phyloP scores from a whole-genome alignment of 1,140 invertebrate species.

The Drosophila nigromelanica region DNA sequence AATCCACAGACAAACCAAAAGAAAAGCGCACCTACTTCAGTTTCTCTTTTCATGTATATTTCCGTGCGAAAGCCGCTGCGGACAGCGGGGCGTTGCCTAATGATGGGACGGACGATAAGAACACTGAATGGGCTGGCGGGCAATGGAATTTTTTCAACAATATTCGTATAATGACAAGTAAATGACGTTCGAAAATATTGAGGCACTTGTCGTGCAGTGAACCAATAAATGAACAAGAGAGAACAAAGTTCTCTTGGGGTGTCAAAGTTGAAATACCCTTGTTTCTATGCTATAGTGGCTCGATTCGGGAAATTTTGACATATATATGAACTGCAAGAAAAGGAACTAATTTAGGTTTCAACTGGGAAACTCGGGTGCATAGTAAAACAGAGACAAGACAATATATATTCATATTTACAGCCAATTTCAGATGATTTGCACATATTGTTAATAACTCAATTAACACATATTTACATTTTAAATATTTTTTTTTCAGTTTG shows the following conservation, averaged over 20 bases:
- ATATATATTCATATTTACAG: too few species aligned
- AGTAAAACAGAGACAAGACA: too few species aligned
- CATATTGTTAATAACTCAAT: too few species aligned
- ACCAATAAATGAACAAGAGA: constrained; percentile 63
- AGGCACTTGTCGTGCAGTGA: constrained; percentile 64
- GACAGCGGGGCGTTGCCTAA: constrained; percentile 58
- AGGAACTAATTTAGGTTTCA: too few species aligned
- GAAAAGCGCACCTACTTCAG: constrained; percentile 41
- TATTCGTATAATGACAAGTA: constrained; percentile 59
- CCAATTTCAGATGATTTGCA: too few species aligned
- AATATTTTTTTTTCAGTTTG: too few species aligned
- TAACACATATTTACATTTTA: too few species aligned
- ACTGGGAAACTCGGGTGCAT: too few species aligned
- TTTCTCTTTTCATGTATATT: constrained; percentile 31
- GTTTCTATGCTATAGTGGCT: neutral
- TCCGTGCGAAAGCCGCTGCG: neutral
- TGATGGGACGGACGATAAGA: constrained; percentile 63
- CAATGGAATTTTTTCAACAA: constrained; percentile 33
- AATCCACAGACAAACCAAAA: constrained; percentile 47
- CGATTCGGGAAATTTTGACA: too few species aligned
- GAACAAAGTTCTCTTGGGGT: neutral
- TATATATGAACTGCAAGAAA: neutral
- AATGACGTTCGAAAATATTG: constrained; percentile 68
- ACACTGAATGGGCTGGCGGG: constrained; percentile 47
- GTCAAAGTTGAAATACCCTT: neutral